Base-by-base conservation (phyloP, 1,140 invertebrate genomes). In the Heterodera carotae region DNA sequence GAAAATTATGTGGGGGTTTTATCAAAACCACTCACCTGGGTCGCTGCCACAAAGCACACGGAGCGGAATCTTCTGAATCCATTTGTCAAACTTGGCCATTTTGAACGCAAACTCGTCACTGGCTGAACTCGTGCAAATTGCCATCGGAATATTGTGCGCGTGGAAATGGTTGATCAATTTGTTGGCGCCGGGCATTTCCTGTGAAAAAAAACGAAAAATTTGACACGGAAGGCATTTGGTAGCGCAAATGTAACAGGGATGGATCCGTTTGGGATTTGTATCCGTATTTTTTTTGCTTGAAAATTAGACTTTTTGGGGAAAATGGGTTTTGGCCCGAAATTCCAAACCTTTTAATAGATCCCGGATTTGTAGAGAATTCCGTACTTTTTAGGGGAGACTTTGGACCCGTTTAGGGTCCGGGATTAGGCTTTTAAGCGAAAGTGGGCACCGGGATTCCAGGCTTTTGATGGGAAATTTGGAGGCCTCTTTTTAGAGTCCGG, bases 101-200 rank as follows among this genome's bases (percentile, higher is more conserved):
- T 97, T 97, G 0, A 93, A 88, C 2, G 92, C 90, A 79, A 92
- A 94, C 81, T 91, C 92, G 25, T 92, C 89, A 68, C 90, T 90
- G 69, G 92, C 92, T 0, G 94, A 95, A 71, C 94, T 95, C 4
- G 95, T 96, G 0, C 94, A 95, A 66, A 98, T 89, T 4, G 93
- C 93, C 69, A 95, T 92, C 5, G 94, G 94, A 76, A 96, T 89
- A 36, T 43, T 68, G 36, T 93, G 91, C 74, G 91, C 90, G 80
- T 93, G 90, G 1, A 97, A 89, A 88, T 97, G 94, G 66, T 89
- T 88, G 1, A 97, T 90, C 34, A 98, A 88, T 81, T 90, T 91
- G 86, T 93, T 92, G 33, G 92, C 94, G 80, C 95, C 95, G 93
- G 85, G 91, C 89, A 92, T 90, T 27, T 92, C 68, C 18, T 34